A percentile compares a stretch with the other conserved stretches of the same genome.
phyloP scores from a whole-genome alignment of 23 tunicate genomes.

The Trididemnum clinides region DNA sequence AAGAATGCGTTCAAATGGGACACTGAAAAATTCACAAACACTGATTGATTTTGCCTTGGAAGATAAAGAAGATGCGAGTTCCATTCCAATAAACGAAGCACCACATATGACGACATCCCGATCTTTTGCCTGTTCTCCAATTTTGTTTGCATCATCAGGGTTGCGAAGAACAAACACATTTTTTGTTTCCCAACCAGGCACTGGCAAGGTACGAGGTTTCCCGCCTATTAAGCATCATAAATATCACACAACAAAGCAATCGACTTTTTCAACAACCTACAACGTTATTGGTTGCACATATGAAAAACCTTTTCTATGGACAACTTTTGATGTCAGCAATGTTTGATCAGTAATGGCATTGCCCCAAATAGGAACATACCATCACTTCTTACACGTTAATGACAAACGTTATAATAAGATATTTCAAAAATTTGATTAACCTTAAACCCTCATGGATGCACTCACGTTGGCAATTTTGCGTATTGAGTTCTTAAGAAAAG shows the following conservation, averaged over 20 bases:
- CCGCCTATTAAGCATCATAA: slow-evolving; percentile 41
- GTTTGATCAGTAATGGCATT: no score
- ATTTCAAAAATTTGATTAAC: no score
- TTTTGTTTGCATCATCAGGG: slow-evolving; percentile 70
- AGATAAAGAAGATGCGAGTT: slow-evolving; percentile 74
- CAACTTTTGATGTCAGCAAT: no score
- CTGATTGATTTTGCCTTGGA: slow-evolving; percentile 61
- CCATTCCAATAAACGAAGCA: slow-evolving; percentile 96
- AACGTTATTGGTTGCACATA: no score
- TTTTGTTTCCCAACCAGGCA: slow-evolving; percentile 86
- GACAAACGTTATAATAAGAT: no score
- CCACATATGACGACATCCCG: slow-evolving; percentile 83
- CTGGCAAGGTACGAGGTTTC: slow-evolving; percentile 66
- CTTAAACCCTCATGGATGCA: no score
- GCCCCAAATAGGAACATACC: no score
- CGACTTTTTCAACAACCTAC: no score
- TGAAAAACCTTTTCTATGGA: no score
- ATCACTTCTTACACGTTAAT: no score
- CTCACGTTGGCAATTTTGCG: no score
- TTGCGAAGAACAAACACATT: slow-evolving; percentile 78
- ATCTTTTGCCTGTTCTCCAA: slow-evolving; percentile 33
- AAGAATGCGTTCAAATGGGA: slow-evolving; percentile 79
- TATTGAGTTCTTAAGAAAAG: no score
- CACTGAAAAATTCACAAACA: slow-evolving; percentile 82
- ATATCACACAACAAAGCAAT: not conserved